A percentile compares a stretch with the other conserved stretches of the same genome.
These are phyloP conservation scores for Esox lucius DNA, from an alignment of 2,797 vertebrate species.

Conservation along the genomic window DNA sequence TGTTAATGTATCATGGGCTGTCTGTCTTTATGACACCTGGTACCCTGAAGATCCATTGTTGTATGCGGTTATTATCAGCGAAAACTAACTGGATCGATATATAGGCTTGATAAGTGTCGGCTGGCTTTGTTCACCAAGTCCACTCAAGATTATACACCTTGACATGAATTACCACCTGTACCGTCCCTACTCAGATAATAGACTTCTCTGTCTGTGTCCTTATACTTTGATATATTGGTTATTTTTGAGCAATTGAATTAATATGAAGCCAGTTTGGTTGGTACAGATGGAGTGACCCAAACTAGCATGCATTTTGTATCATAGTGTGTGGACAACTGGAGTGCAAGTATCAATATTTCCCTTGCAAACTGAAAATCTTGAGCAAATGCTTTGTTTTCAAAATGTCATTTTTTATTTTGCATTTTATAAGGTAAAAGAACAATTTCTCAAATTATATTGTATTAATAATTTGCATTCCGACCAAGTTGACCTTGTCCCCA, in stretches of 20 bases:
- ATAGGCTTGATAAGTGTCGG: constrained; percentile 16
- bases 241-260: not conserved
- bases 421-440: not conserved
- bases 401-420: not conserved
- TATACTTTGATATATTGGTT: not conserved
- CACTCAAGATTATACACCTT: not conserved
- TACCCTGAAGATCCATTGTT: constrained; percentile 51
- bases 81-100: constrained; percentile 31
- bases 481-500: not conserved
- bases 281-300: not conserved
- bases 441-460: not conserved
- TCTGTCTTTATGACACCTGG: constrained; percentile 56
- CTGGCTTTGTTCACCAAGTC: constrained; percentile 11
- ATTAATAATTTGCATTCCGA: too few relatives aligned
- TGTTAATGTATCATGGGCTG: constrained; percentile 39
- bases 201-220: not conserved
- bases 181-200: not conserved
- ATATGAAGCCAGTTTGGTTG: not conserved
- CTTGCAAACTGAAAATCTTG: not conserved
- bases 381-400: not conserved
- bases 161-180: not conserved
- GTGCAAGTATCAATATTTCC: not conserved
- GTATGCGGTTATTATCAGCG: constrained; percentile 49
- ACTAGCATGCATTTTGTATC: not conserved
- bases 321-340: not conserved